Conservation (phyloP, 2,888 invertebrate genomes). For the Eupithecia abbreviata region DNA sequence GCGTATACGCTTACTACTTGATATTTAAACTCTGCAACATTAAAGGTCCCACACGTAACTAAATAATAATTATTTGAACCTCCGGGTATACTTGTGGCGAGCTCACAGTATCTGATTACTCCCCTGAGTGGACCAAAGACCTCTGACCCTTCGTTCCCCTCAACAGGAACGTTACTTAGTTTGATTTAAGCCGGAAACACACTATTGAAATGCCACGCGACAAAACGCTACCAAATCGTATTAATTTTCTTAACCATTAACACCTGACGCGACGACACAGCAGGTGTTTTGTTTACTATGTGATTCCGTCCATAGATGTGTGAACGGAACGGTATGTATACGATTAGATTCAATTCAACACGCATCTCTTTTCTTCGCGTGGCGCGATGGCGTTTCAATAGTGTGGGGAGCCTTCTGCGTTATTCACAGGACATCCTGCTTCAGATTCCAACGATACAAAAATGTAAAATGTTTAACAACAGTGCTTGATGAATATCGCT, state of each 20-base stretch:
- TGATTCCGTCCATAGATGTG: background rate
- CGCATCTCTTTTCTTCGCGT: background rate
- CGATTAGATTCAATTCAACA: background rate
- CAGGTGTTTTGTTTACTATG: background rate
- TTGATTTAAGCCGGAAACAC: background rate
- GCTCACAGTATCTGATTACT: constrained; percentile 20
- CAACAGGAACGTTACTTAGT: background rate
- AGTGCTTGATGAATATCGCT: constrained; percentile 18
- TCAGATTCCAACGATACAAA: background rate
- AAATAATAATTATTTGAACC: constrained; percentile 23
- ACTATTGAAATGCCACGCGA: background rate
- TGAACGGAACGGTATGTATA: background rate
- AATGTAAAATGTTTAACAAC: constrained; percentile 10
- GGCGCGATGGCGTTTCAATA: background rate
- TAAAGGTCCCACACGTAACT: constrained; percentile 6
- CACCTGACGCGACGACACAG: background rate
- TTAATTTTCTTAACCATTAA: background rate
- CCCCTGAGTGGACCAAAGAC: constrained; percentile 14
- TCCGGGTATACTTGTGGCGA: constrained; percentile 16
- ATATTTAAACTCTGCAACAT: background rate
- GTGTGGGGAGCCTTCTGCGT: constrained; percentile 3
- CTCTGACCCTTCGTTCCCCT: constrained; percentile 11
- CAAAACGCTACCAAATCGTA: background rate
- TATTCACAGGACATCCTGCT: constrained; percentile 6
- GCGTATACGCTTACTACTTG: background rate